Conservation (phyloP, 1,140 invertebrate genomes). For the Diorhabda sublineata region DNA sequence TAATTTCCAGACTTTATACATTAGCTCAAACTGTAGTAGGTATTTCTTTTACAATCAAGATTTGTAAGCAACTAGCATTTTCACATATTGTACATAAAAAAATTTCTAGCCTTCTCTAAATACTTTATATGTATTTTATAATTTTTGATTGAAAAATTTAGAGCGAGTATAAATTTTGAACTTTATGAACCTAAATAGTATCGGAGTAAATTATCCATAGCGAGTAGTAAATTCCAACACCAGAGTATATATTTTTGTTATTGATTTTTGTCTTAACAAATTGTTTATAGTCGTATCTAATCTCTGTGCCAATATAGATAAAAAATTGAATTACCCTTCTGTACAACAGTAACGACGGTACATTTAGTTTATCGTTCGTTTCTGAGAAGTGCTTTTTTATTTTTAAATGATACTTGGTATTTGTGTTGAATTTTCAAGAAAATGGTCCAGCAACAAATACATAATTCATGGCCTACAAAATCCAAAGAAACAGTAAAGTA, state of each 20-base stretch:
- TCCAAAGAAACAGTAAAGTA: slow-evolving; percentile 7
- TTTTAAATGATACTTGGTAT: not conserved
- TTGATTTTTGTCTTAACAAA: not conserved
- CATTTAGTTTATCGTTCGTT: not conserved
- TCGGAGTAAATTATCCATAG: no score
- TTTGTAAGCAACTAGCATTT: no score
- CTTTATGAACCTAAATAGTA: no score
- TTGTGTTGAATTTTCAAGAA: not conserved
- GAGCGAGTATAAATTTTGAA: no score
- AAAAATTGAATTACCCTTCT: not conserved
- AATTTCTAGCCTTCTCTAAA: no score
- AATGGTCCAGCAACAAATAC: slow-evolving; percentile 7
- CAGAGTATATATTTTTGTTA: not conserved
- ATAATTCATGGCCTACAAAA: slow-evolving; percentile 11
- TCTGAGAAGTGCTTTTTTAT: not conserved
- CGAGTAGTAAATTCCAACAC: no score
- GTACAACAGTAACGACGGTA: not conserved
- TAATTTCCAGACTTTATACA: no score
- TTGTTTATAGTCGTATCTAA: not conserved
- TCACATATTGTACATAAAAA: no score
- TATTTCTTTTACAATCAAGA: no score
- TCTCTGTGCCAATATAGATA: not conserved
- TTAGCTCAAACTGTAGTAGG: no score
- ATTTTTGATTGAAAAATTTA: no score
- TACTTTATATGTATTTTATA: no score